Evolutionary conservation across 2,113 vertebrate genomes (phyloP).

Genomic region (Anoura caudifer): DNA sequence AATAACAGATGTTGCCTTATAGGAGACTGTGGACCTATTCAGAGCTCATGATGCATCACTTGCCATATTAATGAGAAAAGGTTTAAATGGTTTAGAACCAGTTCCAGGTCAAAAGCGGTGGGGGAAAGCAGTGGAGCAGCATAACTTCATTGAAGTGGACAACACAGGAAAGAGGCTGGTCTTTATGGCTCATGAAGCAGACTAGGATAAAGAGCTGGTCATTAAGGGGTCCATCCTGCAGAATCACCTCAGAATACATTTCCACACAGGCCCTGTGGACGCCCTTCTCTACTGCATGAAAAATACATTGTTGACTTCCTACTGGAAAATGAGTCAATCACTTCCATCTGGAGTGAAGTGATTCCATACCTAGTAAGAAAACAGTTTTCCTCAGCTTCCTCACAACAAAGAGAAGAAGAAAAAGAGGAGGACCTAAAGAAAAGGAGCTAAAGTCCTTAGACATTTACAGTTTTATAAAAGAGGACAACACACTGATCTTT

Average conservation of each 20-base stretch:
- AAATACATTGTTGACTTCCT: slow-evolving; percentile 96
- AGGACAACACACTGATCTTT: slow-evolving; percentile 85
- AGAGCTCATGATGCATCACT: slow-evolving; percentile 94
- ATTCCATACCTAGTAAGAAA: no score
- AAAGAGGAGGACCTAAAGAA: no score
- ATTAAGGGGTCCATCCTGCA: slow-evolving; percentile 65
- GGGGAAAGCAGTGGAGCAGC: slow-evolving; percentile 84
- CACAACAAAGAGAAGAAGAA: no score
- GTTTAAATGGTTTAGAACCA: slow-evolving; percentile 88
- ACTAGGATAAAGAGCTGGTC: no score
- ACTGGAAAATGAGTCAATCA: slow-evolving; percentile 88
- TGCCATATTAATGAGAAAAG: slow-evolving; percentile 96
- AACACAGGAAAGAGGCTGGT: no score
- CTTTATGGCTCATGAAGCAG: no score
- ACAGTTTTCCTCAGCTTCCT: no score
- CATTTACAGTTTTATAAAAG: slow-evolving; percentile 89
- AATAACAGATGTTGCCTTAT: slow-evolving; percentile 94
- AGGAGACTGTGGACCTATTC: slow-evolving; percentile 97
- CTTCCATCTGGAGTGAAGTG: no score
- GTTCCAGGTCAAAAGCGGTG: slow-evolving; percentile 95
- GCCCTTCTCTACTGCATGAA: slow-evolving; percentile 98
- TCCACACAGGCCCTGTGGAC: slow-evolving; percentile 95
- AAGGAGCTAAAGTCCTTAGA: slow-evolving; percentile 74
- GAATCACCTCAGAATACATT: slow-evolving; percentile 92
- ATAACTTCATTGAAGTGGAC: no score